Evolutionary conservation across 2,888 invertebrate genomes (phyloP), one percentile per base, ranked within the genome.

Genomic region (Phrixothrix hirtus): DNA sequence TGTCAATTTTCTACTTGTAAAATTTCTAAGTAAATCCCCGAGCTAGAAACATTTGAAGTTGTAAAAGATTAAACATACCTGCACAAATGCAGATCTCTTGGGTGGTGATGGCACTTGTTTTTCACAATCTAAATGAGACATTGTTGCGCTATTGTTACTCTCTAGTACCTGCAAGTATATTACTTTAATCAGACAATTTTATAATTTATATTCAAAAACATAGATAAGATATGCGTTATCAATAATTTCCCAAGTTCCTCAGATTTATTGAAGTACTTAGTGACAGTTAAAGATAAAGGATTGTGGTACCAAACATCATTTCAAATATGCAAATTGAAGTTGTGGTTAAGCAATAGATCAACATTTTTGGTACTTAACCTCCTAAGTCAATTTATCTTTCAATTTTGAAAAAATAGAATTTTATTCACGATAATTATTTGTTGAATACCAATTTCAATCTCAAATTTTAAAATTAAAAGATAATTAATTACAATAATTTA

Each of bases 11-110:
- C n/a, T n/a, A n/a, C n/a, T n/a, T n/a, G n/a, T n/a, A n/a, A n/a
- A n/a, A n/a, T n/a, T n/a, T n/a, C n/a, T n/a, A n/a, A n/a, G n/a
- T n/a, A n/a, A n/a, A n/a, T n/a, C n/a, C n/a, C n/a, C 7, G 26
- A 3, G 26, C 7, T n/a, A 26, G 26, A 26, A n/a, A 26, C 6
- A n/a, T 3, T n/a, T 26, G n/a, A 26, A n/a, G n/a, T n/a, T 26
- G 6, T 5, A 21, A n/a, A 26, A n/a, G 1, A 26, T n/a, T 26
- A 26, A 3, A 30, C 2, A 2, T 30, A 41, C 41, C 41, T 41
- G 41, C 30, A 41, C 41, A 12, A 41, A 15, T 27, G 29, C 30
- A 30, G 41, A 41, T 16, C 41, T 15, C 6, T 21, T 3, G 4
- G 29, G 6, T n/a, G n/a, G n/a, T n/a, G n/a, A n/a, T 6, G 13